Percentiles rank a stretch among this genome's conserved stretches.
Evolutionary conservation across 2,797 vertebrate genomes (phyloP).

Genomic region (Dendrocincla fuliginosa): DNA sequence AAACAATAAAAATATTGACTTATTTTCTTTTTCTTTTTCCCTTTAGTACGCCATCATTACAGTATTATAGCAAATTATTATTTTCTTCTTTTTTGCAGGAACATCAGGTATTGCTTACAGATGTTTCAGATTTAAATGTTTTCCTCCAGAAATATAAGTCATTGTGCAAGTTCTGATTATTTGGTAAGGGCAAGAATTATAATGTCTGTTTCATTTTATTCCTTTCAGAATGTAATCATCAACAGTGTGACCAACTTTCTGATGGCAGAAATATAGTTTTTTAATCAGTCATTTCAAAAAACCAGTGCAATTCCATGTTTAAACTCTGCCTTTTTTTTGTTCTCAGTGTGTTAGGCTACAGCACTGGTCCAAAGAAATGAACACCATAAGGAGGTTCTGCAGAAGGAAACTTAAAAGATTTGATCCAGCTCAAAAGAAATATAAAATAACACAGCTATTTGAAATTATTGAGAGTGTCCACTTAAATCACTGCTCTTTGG

Average conservation of each 20-base stretch:
- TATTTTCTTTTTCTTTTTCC: background rate
- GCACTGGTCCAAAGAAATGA: background rate
- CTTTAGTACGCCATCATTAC: background rate
- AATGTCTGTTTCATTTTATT: background rate
- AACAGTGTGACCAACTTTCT: background rate
- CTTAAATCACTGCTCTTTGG: conserved; percentile 36
- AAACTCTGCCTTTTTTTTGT: background rate
- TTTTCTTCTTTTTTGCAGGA: background rate
- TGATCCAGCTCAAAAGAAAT: background rate
- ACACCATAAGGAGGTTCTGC: background rate
- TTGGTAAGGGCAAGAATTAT: background rate
- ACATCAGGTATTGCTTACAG: background rate
- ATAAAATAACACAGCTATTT: background rate
- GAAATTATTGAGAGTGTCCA: background rate
- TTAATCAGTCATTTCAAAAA: background rate
- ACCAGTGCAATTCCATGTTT: background rate
- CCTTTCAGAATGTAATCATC: background rate
- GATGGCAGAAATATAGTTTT: background rate
- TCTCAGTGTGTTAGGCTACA: background rate
- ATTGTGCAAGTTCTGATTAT: background rate
- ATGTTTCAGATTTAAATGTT: background rate
- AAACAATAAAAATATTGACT: background rate
- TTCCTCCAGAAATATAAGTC: background rate
- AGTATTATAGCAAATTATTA: background rate
- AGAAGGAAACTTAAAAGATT: background rate